These are phyloP conservation scores for Drosophila quinaria DNA, from an alignment of 2,888 invertebrate genomes.

Conservation along the genomic window DNA sequence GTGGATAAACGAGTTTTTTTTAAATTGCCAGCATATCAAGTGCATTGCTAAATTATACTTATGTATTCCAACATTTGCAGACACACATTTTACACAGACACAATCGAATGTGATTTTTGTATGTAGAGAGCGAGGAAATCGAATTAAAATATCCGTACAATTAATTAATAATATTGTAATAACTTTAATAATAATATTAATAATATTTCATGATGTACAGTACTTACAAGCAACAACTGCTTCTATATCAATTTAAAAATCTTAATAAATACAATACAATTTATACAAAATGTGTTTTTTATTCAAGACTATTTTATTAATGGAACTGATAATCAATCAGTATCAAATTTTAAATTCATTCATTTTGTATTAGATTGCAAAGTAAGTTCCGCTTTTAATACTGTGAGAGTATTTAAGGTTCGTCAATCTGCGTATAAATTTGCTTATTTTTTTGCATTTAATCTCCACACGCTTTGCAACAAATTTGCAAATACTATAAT, in stretches of 20 bases:
- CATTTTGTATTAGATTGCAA: neutral
- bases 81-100: constrained; percentile 33
- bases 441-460: neutral
- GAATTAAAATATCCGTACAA: constrained; percentile 27
- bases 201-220: constrained; percentile 51
- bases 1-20: constrained; percentile 34
- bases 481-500: neutral
- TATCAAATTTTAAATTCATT: no score
- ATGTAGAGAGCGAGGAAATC: constrained; percentile 54
- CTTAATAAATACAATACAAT: constrained; percentile 39
- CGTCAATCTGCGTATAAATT: neutral
- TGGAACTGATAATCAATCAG: neutral
- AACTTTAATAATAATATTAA: constrained; percentile 12
- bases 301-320: neutral
- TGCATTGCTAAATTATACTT: constrained; percentile 26
- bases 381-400: neutral
- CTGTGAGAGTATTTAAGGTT: neutral
- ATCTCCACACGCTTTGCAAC: neutral
- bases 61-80: constrained; percentile 8
- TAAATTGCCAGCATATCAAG: constrained; percentile 41
- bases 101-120: constrained; percentile 67
- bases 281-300: constrained; percentile 3
- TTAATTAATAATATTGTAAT: constrained; percentile 15
- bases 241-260: constrained; percentile 49
- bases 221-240: constrained; percentile 43